Conservation (phyloP, 2,797 vertebrate genomes). For the Tapirus indicus region DNA sequence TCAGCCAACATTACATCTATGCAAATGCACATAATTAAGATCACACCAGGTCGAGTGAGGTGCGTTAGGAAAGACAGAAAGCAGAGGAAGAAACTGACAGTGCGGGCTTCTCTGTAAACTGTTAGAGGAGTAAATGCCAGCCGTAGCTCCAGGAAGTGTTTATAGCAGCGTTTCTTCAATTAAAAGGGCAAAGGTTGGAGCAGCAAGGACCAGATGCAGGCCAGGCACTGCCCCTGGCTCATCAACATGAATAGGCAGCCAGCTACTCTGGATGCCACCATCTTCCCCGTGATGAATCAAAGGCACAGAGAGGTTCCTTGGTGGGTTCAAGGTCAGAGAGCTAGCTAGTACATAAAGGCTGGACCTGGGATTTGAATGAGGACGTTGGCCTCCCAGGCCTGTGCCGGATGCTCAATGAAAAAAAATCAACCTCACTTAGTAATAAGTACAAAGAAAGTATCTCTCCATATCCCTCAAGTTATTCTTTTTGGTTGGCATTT, state of each 20-base stretch:
- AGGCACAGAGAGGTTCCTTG: not conserved
- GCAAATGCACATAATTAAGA: not conserved
- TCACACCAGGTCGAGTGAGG: not conserved
- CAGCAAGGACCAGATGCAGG: not conserved
- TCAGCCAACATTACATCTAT: not conserved
- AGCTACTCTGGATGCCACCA: not conserved
- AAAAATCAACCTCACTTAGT: not conserved
- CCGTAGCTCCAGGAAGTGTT: not conserved
- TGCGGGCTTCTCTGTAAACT: not conserved
- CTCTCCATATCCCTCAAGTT: not conserved
- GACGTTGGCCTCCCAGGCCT: not conserved
- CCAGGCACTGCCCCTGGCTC: not conserved
- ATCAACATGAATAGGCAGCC: not conserved
- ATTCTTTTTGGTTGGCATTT: not conserved
- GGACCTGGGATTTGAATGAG: not conserved
- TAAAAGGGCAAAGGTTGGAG: not conserved
- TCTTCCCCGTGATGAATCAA: not conserved
- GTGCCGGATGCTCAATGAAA: not conserved
- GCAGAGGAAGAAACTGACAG: not conserved
- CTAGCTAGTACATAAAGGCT: not conserved
- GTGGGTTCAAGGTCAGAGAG: not conserved
- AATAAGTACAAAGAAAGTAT: not conserved
- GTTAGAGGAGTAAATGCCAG: not conserved
- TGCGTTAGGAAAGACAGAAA: not conserved
- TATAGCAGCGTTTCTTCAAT: not conserved